phyloP scores from a whole-genome alignment of 2,797 vertebrate genomes.

The Sebastolobus altivelis region DNA sequence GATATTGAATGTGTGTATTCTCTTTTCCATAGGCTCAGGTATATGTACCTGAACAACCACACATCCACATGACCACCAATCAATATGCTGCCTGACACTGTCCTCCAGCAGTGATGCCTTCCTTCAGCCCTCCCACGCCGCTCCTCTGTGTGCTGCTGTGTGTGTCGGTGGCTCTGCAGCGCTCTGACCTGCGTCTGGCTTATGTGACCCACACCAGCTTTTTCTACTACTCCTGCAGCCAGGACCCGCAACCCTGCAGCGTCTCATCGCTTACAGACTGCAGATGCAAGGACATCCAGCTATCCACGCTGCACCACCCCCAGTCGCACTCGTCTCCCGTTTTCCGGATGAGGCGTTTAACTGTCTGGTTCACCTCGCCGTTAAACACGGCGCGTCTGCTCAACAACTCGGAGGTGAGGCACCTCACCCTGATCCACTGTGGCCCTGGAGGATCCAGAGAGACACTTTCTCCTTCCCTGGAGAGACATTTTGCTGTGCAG shows the following conservation, averaged over 20 bases:
- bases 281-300: constrained; percentile 71
- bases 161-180: constrained; percentile 63
- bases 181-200: constrained; percentile 70
- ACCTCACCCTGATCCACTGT: constrained; percentile 76
- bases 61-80: neutral
- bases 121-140: constrained; percentile 55
- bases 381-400: constrained; percentile 69
- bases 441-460: constrained; percentile 41
- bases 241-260: constrained; percentile 71
- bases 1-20: neutral
- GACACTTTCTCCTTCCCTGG: neutral
- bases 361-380: constrained; percentile 75
- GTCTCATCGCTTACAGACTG: constrained; percentile 59
- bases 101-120: constrained; percentile 63
- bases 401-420: constrained; percentile 77
- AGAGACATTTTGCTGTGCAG: constrained; percentile 72
- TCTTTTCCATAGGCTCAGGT: constrained; percentile 3
- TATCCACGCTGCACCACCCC: constrained; percentile 55
- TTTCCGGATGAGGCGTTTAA: constrained; percentile 66
- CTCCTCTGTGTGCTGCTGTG: constrained; percentile 71
- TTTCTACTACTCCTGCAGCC: constrained; percentile 74
- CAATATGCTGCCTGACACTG: constrained; percentile 33
- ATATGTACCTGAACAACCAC: neutral
- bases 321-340: constrained; percentile 57
- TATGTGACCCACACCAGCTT: constrained; percentile 74